Evolutionary conservation across 1,140 invertebrate genomes (phyloP), one percentile per base, ranked within the genome.

Genomic region (Bemisia tabaci): DNA sequence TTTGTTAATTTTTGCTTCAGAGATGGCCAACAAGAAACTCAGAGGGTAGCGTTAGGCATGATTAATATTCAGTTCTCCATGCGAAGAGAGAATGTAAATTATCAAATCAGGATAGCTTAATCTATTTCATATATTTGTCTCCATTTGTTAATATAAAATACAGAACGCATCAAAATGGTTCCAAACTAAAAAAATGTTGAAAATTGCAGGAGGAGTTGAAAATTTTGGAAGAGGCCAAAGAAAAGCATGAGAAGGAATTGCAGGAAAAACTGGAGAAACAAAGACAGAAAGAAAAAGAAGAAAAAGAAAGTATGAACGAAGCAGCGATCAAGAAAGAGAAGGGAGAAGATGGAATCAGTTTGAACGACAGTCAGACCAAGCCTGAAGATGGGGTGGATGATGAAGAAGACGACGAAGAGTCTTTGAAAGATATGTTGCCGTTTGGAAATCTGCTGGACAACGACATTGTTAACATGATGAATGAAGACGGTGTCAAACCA

Each of bases 391-490:
- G 59, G 22, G 66, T 67, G 59, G 82, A 84, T 24, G 81, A 78
- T 68, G 79, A 81, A 39, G 79, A 85, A 22, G 82, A 68, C 71
- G 85, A 86, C 69, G 79, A 80, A 1, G 86, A 87, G 71, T 83
- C 83, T 12, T 78, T 89, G 12, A 85, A 84, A 71, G 86, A 89
- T 72, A 84, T 89, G 65, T 72, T 89, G 27, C 78, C 88, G 68
- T 81, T 85, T 1, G 80, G 82, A 22, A 86, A 87, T 75, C 74
- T 90, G 24, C 76, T 88, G 22, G 87, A 89, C 72, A 85, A 82
- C 65, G 88, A 89, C 71, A 74, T 91, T 27, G 85, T 89, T 72
- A 87, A 86, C n/a, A 85, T 90, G 65, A 88, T 89, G 82, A 87
- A 86, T 73, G 87, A 86, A 72, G 78, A 78, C 59, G 82, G 82